A percentile compares a stretch with the other conserved stretches of the same genome.
These are phyloP conservation scores for Elgaria multicarinata DNA, from an alignment of 2,113 vertebrate genomes.

Conservation along the genomic window DNA sequence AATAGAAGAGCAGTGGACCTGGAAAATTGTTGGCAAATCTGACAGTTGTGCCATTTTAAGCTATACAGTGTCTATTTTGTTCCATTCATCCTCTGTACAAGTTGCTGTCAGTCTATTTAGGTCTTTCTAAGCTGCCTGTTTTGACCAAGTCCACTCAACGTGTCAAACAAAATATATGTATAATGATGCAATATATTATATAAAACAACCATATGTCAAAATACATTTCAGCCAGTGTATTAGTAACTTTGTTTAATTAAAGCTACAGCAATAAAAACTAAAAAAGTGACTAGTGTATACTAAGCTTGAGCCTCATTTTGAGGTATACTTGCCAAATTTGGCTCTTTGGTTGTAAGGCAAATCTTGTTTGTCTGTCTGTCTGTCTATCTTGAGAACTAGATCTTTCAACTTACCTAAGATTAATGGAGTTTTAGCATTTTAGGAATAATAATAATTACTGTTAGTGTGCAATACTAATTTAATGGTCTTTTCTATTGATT, in stretches of 20 bases:
- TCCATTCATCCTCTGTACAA: background rate
- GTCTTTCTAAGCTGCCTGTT: background rate
- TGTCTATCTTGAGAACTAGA: background rate
- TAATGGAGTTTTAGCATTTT: background rate
- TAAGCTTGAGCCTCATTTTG: background rate
- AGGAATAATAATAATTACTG: background rate
- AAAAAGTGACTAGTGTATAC: background rate
- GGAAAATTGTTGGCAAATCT: conserved; percentile 27
- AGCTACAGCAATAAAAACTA: background rate
- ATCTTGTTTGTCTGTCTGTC: background rate
- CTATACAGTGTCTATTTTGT: background rate
- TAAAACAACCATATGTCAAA: background rate
- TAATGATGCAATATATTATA: background rate
- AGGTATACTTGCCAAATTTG: background rate
- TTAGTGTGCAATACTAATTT: background rate
- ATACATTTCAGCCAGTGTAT: background rate
- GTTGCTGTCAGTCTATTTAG: background rate
- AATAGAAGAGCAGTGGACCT: background rate
- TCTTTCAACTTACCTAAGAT: background rate
- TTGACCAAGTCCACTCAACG: background rate
- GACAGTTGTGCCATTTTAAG: background rate
- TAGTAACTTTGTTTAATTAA: background rate
- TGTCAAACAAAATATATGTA: background rate
- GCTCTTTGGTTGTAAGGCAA: background rate
- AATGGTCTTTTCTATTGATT: background rate